Base-by-base conservation (phyloP, 2,797 vertebrate species). In the Ambastaia sidthimunki region DNA sequence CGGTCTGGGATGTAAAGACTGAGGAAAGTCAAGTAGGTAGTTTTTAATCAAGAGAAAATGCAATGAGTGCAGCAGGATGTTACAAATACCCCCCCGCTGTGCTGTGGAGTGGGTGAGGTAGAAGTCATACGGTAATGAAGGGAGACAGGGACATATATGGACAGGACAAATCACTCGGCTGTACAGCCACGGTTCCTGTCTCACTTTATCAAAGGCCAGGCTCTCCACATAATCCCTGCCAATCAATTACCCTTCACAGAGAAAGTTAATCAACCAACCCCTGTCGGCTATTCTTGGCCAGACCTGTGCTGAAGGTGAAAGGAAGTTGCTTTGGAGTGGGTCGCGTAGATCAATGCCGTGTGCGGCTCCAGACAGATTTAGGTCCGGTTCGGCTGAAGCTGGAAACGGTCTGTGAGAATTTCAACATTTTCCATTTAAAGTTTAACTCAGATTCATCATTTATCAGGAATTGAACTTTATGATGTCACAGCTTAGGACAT, bases 161-260 rank as follows among this genome's bases (percentile, higher is more conserved):
- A 88, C 89, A 84, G 71, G 75, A 57, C 52, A 79, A 76, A 83
- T 83, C 11, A 79, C 80, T 83, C 78, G 77, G 71, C 78, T 77
- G 72, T 84, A 80, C 89, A 83, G 81, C 87, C 87, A 84, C 83
- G 73, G 81, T 76, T 63, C 77, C 57, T 18, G 73, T 37, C 82
- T 69, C 71, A 82, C 86, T 87, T 85, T 86, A 87, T 87, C 87
- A 89, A 86, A 85, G 86, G 82, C 87, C 86, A 85, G 87, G 84
- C 85, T 79, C 86, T 87, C 80, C 83, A 90, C 88, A 89, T 91
- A 91, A 92, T 93, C 91, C 90, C 76, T 5, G 60, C 82, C 89
- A 90, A 93, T 92, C 90, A 92, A 92, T 91, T 92, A 89, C 87
- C 89, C 87, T 91, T 89, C 87, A 90, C 74, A 85, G 87, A 80